These are phyloP conservation scores for Oreochromis spilurus DNA, from an alignment of 2,113 vertebrate species.

Conservation along the genomic window DNA sequence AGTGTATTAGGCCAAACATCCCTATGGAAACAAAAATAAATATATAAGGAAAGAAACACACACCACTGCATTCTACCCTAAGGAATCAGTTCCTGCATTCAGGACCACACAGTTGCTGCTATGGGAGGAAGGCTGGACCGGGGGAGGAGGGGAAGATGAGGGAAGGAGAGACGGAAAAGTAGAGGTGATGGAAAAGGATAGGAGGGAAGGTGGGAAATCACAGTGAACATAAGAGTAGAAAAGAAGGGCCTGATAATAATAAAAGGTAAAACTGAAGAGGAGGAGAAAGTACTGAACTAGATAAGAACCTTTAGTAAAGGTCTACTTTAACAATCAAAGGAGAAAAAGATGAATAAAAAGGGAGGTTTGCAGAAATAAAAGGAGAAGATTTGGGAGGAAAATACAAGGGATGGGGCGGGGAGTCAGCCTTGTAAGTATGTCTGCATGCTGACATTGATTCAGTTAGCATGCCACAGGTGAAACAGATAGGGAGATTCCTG, in stretches of 20 bases:
- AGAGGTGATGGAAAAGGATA: not conserved
- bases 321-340: not conserved
- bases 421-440: conserved; percentile 66
- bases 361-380: not conserved
- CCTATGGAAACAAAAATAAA: conserved; percentile 10
- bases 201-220: not conserved
- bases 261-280: not conserved
- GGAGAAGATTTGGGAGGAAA: not conserved
- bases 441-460: conserved; percentile 76
- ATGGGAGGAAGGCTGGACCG: conserved; percentile 42
- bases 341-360: not conserved
- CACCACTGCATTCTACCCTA: conserved; percentile 76
- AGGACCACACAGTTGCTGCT: conserved; percentile 70
- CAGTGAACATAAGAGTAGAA: not conserved
- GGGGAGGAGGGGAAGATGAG: not conserved
- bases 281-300: not conserved
- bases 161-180: not conserved
- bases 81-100: conserved; percentile 72
- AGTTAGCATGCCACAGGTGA: conserved; percentile 78
- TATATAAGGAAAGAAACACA: conserved; percentile 40
- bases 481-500: conserved; percentile 76
- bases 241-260: not conserved
- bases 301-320: not conserved
- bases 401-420: not conserved
- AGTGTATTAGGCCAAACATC: conserved; percentile 56